Evolutionary conservation across 2,113 vertebrate species (phyloP).

Genomic region (Thalassoma bifasciatum): DNA sequence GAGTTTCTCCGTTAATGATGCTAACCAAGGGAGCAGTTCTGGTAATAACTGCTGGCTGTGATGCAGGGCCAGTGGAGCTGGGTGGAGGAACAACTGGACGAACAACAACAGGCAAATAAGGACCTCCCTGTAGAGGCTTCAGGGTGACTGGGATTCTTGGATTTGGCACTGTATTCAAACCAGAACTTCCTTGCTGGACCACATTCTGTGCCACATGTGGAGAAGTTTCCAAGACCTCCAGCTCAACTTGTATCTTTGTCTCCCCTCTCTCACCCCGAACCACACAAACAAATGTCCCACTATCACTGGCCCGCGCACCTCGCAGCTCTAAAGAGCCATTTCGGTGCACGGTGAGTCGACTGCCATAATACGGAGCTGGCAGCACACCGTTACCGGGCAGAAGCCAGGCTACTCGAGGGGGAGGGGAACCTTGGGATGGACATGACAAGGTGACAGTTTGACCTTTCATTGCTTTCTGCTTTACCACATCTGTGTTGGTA

Average conservation of each 20-base stretch:
- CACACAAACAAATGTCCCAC: conserved; percentile 86
- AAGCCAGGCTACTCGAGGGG: conserved; percentile 88
- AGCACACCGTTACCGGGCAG: conserved; percentile 90
- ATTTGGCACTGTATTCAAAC: conserved; percentile 51
- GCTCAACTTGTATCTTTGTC: conserved; percentile 83
- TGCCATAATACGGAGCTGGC: conserved; percentile 90
- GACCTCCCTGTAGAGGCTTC: conserved; percentile 34
- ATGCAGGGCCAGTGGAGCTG: background rate
- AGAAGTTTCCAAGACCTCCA: conserved; percentile 77
- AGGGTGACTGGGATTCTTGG: conserved; percentile 80
- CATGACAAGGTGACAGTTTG: conserved; percentile 88
- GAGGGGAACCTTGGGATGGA: conserved; percentile 84
- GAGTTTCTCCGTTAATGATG: conserved; percentile 89
- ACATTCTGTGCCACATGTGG: conserved; percentile 2
- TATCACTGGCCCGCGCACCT: conserved; percentile 81
- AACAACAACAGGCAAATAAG: conserved; percentile 5
- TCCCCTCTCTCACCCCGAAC: conserved; percentile 89
- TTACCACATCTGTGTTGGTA: conserved; percentile 58
- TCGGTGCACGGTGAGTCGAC: conserved; percentile 87
- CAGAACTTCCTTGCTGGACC: conserved; percentile 14
- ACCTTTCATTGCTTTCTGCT: conserved; percentile 78
- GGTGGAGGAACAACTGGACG: conserved; percentile 33
- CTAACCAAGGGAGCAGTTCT: conserved; percentile 86
- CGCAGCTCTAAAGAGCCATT: conserved; percentile 92
- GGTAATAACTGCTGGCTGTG: conserved; percentile 74